Evolutionary conservation across 2,797 vertebrate genomes (phyloP).

Genomic region (Kryptopterus vitreolus): DNA sequence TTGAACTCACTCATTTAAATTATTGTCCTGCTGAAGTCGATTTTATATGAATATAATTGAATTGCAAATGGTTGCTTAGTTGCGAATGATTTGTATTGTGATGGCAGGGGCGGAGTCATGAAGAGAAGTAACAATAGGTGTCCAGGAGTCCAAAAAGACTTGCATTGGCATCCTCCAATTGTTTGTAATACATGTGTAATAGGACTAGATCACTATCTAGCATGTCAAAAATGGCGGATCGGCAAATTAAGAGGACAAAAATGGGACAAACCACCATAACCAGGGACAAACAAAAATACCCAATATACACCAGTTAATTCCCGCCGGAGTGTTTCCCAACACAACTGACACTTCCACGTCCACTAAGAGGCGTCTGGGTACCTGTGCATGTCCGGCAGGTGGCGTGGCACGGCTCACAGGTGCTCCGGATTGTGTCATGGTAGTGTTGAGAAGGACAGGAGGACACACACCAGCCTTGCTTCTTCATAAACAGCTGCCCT

Average conservation of each 20-base stretch:
- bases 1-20: too few relatives aligned
- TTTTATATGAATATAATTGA: too few relatives aligned
- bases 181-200: background rate
- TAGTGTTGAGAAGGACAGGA: constrained; percentile 81
- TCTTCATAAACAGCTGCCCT: constrained; percentile 76
- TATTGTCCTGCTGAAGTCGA: too few relatives aligned
- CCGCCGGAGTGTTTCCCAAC: background rate
- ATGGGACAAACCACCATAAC: background rate
- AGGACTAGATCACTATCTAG: background rate
- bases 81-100: too few relatives aligned
- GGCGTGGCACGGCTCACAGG: constrained; percentile 85
- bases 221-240: background rate
- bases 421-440: constrained; percentile 61
- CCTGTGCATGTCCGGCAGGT: constrained; percentile 84
- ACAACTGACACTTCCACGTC: background rate
- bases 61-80: too few relatives aligned
- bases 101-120: too few relatives aligned
- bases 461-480: constrained; percentile 73
- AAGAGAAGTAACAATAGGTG: too few relatives aligned
- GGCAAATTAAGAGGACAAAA: background rate
- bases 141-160: too few relatives aligned
- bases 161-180: too few relatives aligned
- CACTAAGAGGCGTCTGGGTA: constrained; percentile 57
- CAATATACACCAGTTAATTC: background rate
- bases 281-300: background rate